These are phyloP conservation scores for Oryctes rhinoceros DNA, from an alignment of 1,140 invertebrate species.

Conservation along the genomic window DNA sequence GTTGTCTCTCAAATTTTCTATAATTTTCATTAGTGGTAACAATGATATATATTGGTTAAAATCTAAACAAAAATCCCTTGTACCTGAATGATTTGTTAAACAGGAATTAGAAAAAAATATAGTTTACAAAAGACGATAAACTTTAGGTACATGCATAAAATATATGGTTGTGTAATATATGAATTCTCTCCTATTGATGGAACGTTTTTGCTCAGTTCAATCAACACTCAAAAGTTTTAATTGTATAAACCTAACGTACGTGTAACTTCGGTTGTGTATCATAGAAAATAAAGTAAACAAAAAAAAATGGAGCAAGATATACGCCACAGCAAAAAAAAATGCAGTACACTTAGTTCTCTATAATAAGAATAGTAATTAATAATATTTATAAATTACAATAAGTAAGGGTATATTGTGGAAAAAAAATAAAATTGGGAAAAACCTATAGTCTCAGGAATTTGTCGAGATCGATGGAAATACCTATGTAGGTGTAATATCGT, in stretches of 20 bases:
- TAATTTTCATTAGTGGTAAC: no score
- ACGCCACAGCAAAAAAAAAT: not conserved
- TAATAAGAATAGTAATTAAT: not conserved
- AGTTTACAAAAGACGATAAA: not conserved
- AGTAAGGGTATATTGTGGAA: constrained; percentile 10
- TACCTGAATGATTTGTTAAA: not conserved
- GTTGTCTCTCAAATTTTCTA: no score
- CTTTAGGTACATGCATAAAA: not conserved
- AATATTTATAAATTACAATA: not conserved
- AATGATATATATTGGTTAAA: no score
- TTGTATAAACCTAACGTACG: not conserved
- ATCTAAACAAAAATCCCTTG: not conserved
- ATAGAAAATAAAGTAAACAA: not conserved
- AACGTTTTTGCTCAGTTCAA: not conserved
- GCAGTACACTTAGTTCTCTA: not conserved
- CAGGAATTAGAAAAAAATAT: not conserved
- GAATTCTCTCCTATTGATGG: not conserved
- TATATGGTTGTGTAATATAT: constrained; percentile 23
- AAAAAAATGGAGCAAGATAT: not conserved
- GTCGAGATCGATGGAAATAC: not conserved
- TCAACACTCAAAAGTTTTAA: not conserved
- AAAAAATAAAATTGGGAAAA: constrained; percentile 7
- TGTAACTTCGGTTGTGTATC: constrained; percentile 11
- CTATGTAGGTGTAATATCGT: not conserved
- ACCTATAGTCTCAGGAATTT: constrained; percentile 7